Evolutionary conservation across 2,113 vertebrate species (phyloP).

Genomic region (Alethe castanea): DNA sequence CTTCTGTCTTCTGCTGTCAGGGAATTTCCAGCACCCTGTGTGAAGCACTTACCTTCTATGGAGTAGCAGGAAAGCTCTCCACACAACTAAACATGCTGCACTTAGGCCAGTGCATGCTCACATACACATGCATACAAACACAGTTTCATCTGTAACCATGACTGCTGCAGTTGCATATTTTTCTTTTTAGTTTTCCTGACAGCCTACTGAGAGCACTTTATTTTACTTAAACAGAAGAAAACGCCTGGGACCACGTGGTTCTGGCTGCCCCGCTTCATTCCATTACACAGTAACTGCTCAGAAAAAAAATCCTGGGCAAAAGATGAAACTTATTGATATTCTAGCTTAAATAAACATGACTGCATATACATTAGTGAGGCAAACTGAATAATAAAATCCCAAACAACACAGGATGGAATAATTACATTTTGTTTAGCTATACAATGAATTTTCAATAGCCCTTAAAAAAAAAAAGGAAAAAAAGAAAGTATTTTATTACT

Average conservation of each 20-base stretch:
- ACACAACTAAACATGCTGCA: neutral
- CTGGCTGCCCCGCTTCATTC: neutral
- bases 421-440: neutral
- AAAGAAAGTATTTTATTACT: neutral
- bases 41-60: neutral
- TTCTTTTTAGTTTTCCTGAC: neutral
- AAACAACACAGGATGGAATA: neutral
- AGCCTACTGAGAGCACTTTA: neutral
- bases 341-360: neutral
- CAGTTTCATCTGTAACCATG: neutral
- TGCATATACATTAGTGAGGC: neutral
- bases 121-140: neutral
- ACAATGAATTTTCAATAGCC: neutral
- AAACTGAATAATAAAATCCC: neutral
- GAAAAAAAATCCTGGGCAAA: neutral
- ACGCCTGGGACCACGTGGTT: neutral
- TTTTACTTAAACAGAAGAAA: constrained; percentile 16
- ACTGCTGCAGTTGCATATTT: neutral
- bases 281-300: neutral
- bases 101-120: neutral
- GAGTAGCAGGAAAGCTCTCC: neutral
- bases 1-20: neutral
- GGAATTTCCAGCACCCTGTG: neutral
- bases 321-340: neutral
- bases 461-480: neutral